phyloP scores from a whole-genome alignment of 2,113 vertebrate species.

The Perca fluviatilis region DNA sequence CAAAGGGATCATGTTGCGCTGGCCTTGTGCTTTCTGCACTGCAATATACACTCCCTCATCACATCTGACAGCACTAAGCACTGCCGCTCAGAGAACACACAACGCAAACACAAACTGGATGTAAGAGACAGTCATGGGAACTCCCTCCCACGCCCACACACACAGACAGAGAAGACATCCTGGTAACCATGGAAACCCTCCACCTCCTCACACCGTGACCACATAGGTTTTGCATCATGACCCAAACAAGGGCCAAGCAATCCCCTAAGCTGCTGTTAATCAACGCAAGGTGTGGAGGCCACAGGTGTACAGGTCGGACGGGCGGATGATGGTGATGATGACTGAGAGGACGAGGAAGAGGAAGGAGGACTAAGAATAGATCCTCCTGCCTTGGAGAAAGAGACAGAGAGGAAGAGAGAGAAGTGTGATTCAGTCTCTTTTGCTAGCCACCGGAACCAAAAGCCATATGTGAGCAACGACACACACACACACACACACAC shows the following conservation, averaged over 20 bases:
- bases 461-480: conserved; percentile 71
- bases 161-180: conserved; percentile 57
- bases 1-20: conserved; percentile 69
- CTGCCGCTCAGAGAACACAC: conserved; percentile 2
- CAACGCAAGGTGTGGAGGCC: conserved; percentile 42
- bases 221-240: conserved; percentile 72
- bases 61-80: conserved; percentile 52
- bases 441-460: conserved; percentile 53
- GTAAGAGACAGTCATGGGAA: conserved; percentile 58
- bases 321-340: conserved; percentile 18
- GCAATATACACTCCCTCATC: conserved; percentile 52
- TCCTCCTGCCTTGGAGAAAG: conserved; percentile 28
- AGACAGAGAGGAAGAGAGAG: conserved; percentile 32
- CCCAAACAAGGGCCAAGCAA: conserved; percentile 27
- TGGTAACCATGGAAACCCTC: conserved; percentile 80
- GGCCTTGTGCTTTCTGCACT: conserved; percentile 64
- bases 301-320: conserved; percentile 29
- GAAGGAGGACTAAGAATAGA: conserved; percentile 65
- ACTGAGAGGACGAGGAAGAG: conserved; percentile 38
- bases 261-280: conserved; percentile 39
- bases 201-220: conserved; percentile 68
- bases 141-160: conserved; percentile 50
- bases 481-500: conserved; percentile 15
- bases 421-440: conserved; percentile 36
- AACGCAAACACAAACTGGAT: conserved; percentile 36